Conservation (phyloP, 2,888 invertebrate genomes). For the Epistrophe grossulariae region DNA sequence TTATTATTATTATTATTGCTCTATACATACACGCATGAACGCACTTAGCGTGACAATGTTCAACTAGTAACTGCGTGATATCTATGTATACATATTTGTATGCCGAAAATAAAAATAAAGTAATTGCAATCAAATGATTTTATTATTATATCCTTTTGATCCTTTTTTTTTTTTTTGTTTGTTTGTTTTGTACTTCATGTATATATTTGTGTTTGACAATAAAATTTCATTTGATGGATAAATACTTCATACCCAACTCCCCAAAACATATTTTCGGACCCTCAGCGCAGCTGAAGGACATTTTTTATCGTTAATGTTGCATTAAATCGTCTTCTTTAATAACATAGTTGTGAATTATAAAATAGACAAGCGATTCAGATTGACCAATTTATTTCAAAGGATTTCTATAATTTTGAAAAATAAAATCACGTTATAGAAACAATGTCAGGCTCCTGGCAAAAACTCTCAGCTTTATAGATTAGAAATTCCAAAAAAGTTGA, state of each 20-base stretch:
- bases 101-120: conserved; percentile 43
- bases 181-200: neutral
- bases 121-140: conserved; percentile 66
- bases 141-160: conserved; percentile 46
- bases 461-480: too few species aligned
- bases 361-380: conserved; percentile 25
- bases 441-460: too few species aligned
- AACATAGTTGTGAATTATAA: conserved; percentile 52
- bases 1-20: conserved; percentile 8
- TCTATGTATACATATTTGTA: neutral
- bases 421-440: too few species aligned
- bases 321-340: conserved; percentile 53
- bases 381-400: neutral
- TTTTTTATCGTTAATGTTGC: conserved; percentile 58
- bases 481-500: too few species aligned
- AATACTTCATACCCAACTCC: conserved; percentile 26
- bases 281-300: neutral
- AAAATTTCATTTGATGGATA: conserved; percentile 65
- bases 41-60: conserved; percentile 70
- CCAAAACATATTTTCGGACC: neutral
- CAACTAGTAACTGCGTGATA: conserved; percentile 21
- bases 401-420: too few species aligned
- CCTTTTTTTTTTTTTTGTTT: neutral
- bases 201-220: conserved; percentile 55
- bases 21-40: conserved; percentile 58